Base-by-base conservation (phyloP, 2,888 invertebrate genomes). In the Siphlonurus alternatus region DNA sequence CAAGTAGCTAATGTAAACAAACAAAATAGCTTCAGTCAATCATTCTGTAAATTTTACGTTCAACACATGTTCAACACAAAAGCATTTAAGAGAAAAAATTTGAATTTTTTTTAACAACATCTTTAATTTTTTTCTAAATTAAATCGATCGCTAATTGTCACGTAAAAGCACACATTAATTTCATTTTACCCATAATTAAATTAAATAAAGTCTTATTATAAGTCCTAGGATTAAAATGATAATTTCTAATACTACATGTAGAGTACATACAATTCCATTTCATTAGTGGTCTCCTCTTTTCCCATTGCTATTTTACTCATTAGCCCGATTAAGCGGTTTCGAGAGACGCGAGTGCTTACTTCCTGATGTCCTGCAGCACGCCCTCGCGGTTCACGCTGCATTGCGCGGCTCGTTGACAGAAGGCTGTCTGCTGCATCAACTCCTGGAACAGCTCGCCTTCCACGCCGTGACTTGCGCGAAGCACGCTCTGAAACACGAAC, bases 341-440 rank as follows among this genome's bases (percentile, higher is more conserved):
- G n/a, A n/a, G n/a, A n/a, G n/a, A n/a, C n/a, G n/a, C n/a, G 72
- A 72, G 53, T 70, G 79, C 78, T 80, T 78, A 84, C 85, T 82
- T 79, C 79, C 86, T 80, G 70, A 85, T 79, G 75, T 83, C 80
- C 73, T 83, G 78, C 69, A 89, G 79, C 65, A 86, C 81, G 73
- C 83, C 79, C 73, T 88, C 82, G 72, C 87, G 74, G 74, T 85
- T 83, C 71, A 87, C 78, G 72, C 85, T 85, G 76, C 86, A 81
- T 73, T 85, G 81, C 67, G 84, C 81, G 67, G 85, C 81, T 73
- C 83, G 81, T 76, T 87, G 83, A 74, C 89, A 83, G 78, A 87
- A 84, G 69, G 81, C 77, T 63, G 85, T 80, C 75, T 92, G 87
- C 74, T 86, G 86, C 71, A 82, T 82, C 65, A 88, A 76, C 71